These are phyloP conservation scores for Plecturocebus donacophilus DNA, from an alignment of 2,113 vertebrate genomes.

Conservation along the genomic window DNA sequence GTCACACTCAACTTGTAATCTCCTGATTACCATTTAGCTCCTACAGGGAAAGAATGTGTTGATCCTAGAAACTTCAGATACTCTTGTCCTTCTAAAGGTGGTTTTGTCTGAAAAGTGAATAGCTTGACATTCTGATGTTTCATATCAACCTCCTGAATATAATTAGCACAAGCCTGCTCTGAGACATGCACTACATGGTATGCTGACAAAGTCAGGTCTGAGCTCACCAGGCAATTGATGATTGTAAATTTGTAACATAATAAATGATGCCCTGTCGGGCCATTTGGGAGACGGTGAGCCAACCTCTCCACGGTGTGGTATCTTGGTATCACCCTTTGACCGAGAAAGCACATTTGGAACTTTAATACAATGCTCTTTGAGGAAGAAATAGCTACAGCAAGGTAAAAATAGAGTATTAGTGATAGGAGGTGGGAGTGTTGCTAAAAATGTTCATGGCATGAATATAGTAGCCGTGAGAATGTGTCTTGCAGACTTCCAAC, in stretches of 20 bases:
- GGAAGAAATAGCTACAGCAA: neutral
- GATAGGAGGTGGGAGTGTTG: neutral
- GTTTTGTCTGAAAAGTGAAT: neutral
- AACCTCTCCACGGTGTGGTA: neutral
- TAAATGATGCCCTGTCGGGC: neutral
- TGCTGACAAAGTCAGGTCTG: constrained; percentile 23
- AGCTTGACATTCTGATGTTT: neutral
- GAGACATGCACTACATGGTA: neutral
- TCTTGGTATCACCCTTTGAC: neutral
- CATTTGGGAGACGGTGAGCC: neutral
- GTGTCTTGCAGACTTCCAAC: neutral
- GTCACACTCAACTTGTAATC: neutral
- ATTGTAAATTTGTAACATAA: neutral
- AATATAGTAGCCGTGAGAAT: neutral
- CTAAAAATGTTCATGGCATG: neutral
- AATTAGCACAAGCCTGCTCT: neutral
- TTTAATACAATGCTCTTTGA: neutral
- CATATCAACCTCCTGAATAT: neutral
- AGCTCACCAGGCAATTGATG: neutral
- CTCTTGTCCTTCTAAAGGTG: neutral
- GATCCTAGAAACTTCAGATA: neutral
- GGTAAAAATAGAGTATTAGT: neutral
- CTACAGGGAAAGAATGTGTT: neutral
- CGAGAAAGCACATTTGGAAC: neutral
- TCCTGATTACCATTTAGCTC: neutral